These are phyloP conservation scores for Noctua janthe DNA, from an alignment of 2,888 invertebrate genomes.

Conservation along the genomic window DNA sequence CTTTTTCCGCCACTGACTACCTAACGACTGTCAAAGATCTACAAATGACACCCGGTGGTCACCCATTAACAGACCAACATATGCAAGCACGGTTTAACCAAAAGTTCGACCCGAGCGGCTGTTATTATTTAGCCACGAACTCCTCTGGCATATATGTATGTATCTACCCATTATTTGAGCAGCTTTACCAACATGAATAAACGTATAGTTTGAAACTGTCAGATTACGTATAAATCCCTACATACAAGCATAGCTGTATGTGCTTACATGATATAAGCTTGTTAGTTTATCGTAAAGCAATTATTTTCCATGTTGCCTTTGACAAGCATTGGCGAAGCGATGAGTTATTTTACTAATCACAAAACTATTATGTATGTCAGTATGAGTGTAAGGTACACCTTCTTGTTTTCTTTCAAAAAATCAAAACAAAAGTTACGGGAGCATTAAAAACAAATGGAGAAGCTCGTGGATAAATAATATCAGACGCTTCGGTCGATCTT, in stretches of 20 bases:
- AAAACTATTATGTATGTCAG: not conserved
- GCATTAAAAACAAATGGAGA: not conserved
- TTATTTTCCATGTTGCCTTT: constrained; percentile 24
- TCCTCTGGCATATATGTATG: not conserved
- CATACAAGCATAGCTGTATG: not conserved
- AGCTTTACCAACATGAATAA: not conserved
- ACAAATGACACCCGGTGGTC: no score
- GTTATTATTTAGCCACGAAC: no score
- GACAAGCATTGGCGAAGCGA: constrained; percentile 6
- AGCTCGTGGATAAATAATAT: no score
- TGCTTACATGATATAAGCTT: constrained; percentile 13
- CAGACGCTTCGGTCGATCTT: no score
- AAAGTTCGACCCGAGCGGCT: no score
- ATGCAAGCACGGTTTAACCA: no score
- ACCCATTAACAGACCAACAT: no score
- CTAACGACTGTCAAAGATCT: no score
- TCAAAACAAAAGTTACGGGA: not conserved
- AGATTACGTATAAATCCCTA: constrained; percentile 29
- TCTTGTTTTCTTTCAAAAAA: not conserved
- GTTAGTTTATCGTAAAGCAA: constrained; percentile 36
- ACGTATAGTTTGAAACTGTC: constrained; percentile 25
- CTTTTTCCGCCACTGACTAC: no score
- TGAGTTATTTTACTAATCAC: not conserved
- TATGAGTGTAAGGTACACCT: not conserved
- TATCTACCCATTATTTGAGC: not conserved